phyloP scores from a whole-genome alignment of 2,797 vertebrate species.

The Lepilemur septentrionalis region DNA sequence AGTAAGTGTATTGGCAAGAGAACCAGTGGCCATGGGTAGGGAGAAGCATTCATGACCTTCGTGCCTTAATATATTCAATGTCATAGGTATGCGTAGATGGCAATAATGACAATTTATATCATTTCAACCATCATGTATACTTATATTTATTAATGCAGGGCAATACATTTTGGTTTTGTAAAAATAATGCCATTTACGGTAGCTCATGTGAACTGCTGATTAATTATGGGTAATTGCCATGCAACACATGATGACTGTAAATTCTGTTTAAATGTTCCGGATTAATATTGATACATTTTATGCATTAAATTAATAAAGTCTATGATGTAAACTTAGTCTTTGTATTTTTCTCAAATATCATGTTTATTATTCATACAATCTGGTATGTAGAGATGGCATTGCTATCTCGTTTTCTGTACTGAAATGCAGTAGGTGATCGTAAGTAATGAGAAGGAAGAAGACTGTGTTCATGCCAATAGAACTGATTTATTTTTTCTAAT shows the following conservation, averaged over 20 bases:
- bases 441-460: background rate
- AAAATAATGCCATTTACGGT: background rate
- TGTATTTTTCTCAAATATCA: background rate
- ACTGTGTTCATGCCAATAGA: background rate
- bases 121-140: background rate
- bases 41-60: background rate
- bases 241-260: background rate
- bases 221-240: background rate
- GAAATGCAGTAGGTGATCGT: background rate
- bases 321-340: background rate
- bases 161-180: background rate
- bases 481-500: background rate
- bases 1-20: background rate
- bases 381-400: background rate
- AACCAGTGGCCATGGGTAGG: background rate
- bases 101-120: background rate
- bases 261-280: conserved; percentile 1
- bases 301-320: background rate
- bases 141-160: background rate
- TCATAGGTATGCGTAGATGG: background rate
- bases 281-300: background rate
- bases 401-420: background rate
- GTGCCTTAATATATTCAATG: background rate
- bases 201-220: background rate
- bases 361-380: background rate